Percentiles rank a stretch among this genome's conserved stretches.
phyloP scores from a whole-genome alignment of 2,797 vertebrate genomes.

The Lutjanus campechanus region DNA sequence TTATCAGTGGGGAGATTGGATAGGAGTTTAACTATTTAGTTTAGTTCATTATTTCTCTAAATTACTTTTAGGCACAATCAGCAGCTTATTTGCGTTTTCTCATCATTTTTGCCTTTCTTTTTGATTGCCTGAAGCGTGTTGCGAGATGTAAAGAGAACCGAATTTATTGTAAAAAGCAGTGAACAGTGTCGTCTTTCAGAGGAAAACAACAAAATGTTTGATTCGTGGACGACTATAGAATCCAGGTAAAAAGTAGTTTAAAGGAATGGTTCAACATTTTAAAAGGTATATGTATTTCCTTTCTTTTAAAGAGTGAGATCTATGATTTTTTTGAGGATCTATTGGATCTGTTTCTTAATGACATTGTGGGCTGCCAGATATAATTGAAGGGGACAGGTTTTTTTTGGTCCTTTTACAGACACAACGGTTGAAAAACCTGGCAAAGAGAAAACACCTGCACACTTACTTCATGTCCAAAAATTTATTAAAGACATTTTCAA shows the following conservation, averaged over 20 bases:
- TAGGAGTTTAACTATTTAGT: slow-evolving; percentile 8
- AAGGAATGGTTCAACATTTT: background rate
- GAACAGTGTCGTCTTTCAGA: background rate
- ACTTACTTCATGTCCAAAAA: too few species aligned
- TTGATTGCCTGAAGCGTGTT: background rate
- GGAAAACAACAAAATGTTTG: background rate
- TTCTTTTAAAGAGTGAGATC: background rate
- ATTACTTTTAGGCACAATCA: slow-evolving; percentile 3
- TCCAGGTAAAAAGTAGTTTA: background rate
- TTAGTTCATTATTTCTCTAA: background rate
- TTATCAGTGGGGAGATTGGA: slow-evolving; percentile 5
- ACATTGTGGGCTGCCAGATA: background rate
- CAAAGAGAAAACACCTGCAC: background rate
- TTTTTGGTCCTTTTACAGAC: background rate
- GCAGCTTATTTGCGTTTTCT: slow-evolving; percentile 8
- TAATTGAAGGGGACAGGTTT: too few species aligned
- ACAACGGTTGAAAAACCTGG: background rate
- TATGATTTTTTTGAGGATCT: background rate
- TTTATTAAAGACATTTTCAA: too few species aligned
- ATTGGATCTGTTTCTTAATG: background rate
- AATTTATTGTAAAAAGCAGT: background rate
- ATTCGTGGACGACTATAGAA: background rate
- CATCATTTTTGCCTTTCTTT: slow-evolving; percentile 4
- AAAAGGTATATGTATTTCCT: background rate
- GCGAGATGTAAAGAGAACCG: background rate